phyloP scores from a whole-genome alignment of 2,888 invertebrate genomes.

The Slavum lentiscoides region DNA sequence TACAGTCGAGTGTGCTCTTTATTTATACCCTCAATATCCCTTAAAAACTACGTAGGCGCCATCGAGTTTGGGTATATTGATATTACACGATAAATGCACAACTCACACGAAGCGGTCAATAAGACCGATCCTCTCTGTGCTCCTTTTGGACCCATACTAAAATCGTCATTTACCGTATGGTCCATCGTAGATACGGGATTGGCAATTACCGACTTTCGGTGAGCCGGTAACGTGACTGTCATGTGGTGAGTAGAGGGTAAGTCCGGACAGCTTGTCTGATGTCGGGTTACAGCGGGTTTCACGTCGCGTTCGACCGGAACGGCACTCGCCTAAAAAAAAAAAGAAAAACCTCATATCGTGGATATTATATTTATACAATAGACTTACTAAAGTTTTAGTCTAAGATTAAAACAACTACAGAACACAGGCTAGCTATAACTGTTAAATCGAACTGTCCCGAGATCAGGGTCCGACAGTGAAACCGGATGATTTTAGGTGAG shows the following conservation, averaged over 20 bases:
- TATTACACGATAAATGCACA: neutral
- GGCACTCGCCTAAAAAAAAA: neutral
- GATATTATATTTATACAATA: too few species aligned
- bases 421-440: too few species aligned
- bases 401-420: too few species aligned
- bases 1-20: too few species aligned
- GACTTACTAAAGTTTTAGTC: too few species aligned
- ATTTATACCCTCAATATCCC: too few species aligned
- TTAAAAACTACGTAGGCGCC: too few species aligned
- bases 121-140: slow-evolving; percentile 34
- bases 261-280: slow-evolving; percentile 51
- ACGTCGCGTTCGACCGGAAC: slow-evolving; percentile 19
- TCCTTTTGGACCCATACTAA: slow-evolving; percentile 30
- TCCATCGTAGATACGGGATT: slow-evolving; percentile 39
- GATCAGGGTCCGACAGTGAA: too few species aligned
- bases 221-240: slow-evolving; percentile 24
- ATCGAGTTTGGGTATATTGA: neutral
- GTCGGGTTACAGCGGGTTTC: slow-evolving; percentile 30
- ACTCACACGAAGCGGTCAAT: slow-evolving; percentile 41
- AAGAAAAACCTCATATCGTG: neutral
- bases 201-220: slow-evolving; percentile 23
- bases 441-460: too few species aligned
- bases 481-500: too few species aligned
- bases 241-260: slow-evolving; percentile 37
- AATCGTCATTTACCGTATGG: slow-evolving; percentile 32